A percentile compares a stretch with the other conserved stretches of the same genome.
phyloP scores from a whole-genome alignment of 2,888 invertebrate genomes.

The Acrobasis repandana region DNA sequence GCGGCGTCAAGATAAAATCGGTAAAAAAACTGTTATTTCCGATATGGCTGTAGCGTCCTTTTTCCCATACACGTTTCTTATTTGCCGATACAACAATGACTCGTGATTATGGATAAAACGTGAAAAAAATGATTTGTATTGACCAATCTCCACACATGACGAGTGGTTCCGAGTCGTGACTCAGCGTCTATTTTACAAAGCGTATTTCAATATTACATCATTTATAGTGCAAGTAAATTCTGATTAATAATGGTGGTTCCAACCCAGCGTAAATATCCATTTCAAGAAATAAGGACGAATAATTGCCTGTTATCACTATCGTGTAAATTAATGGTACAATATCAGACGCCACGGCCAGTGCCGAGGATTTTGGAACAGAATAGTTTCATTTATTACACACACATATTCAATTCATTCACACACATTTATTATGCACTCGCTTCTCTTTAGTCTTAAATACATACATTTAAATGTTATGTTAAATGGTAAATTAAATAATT shows the following conservation, averaged over 20 bases:
- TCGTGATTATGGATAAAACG: not conserved
- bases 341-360: slow-evolving; percentile 31
- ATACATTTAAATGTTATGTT: no score
- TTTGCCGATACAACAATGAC: not conserved
- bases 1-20: not conserved
- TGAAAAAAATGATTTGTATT: not conserved
- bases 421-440: no score
- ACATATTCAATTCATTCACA: no score
- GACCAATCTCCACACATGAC: not conserved
- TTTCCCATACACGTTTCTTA: not conserved
- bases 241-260: slow-evolving; percentile 17
- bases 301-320: not conserved
- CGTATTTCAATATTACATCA: slow-evolving; percentile 2
- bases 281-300: not conserved
- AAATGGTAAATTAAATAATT: no score
- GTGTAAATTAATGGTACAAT: not conserved
- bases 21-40: not conserved
- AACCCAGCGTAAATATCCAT: slow-evolving; percentile 7
- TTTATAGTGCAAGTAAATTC: slow-evolving; percentile 11
- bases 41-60: not conserved
- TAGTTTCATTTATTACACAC: no score
- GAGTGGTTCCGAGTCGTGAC: not conserved
- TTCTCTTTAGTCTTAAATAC: no score
- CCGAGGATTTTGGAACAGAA: no score
- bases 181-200: slow-evolving; percentile 10